phyloP scores from a whole-genome alignment of 2,113 vertebrate species.

The Micronycteris hirsuta region DNA sequence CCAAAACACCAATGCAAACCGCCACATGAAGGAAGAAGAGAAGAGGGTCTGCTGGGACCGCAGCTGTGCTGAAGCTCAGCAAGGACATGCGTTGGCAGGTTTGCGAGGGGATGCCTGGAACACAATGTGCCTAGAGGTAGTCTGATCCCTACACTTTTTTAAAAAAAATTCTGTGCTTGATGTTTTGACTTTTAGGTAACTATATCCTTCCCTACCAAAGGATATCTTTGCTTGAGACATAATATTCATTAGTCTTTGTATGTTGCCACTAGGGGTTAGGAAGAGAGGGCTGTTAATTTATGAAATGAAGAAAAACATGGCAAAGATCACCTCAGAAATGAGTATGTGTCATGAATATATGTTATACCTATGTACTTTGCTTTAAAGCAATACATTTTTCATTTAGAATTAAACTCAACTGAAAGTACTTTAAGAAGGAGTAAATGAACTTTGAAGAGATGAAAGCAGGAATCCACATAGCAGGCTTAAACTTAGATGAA shows the following conservation, averaged over 20 bases:
- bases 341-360: constrained; percentile 1
- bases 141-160: constrained; percentile 52
- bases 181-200: constrained; percentile 64
- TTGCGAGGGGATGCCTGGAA: constrained; percentile 72
- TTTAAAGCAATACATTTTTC: neutral
- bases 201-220: constrained; percentile 21
- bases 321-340: constrained; percentile 22
- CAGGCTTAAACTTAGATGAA: neutral
- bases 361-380: neutral
- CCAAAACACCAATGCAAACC: constrained; percentile 69
- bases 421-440: neutral
- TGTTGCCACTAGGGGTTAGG: neutral
- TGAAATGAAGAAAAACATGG: constrained; percentile 29
- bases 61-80: constrained; percentile 75
- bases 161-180: neutral
- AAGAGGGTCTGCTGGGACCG: constrained; percentile 54
- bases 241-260: constrained; percentile 41
- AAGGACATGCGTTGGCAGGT: constrained; percentile 75
- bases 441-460: neutral
- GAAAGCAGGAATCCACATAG: neutral
- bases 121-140: constrained; percentile 72
- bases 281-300: neutral
- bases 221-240: constrained; percentile 35
- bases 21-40: constrained; percentile 61
- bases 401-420: constrained; percentile 41